Evolutionary conservation across 2,888 invertebrate species (phyloP), one percentile per base, ranked within the genome.

Genomic region (Clunio marinus): DNA sequence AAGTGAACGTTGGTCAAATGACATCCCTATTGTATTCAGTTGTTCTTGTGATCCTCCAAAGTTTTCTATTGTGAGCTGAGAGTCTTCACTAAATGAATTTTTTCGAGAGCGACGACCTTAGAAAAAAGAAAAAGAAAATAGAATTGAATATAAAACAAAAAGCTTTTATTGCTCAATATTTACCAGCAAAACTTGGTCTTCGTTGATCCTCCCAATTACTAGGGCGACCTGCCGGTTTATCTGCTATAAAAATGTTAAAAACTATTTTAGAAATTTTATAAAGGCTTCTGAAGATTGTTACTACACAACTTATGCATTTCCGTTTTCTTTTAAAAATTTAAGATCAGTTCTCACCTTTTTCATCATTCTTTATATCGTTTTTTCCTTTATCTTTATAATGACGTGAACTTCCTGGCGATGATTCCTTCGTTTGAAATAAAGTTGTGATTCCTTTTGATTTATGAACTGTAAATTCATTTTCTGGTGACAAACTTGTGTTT

Each of bases 1-100:
- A 10, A 60, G 57, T 28, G 75, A 72, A 57, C 76, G 68, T 15
- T 91, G 91, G 78, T 93, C 93, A 0, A 89, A 89, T 79, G 91
- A 89, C 70, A 88, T 82, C 0, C 91, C 91, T 55, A 92, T 86
- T 76, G 91, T 89, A 80, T 91, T 91, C 73, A 93, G 78, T 73
- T 93, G 87, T 78, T 94, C 93, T 81, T 93, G 93, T 72, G 91
- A 91, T 69, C 94, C 94, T 58, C 94, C 93, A 78, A 94, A 93
- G 81, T 94, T 94, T 81, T 94, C 94, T 68, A 93, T 89, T 0
- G 93, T 94, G 72, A 94, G 82, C 77, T 93, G 92, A 32, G 91
- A 92, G 76, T 94, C 93, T 76, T 93, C 93, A 70, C 86, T 85
- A 62, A 90, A 83, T 72, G 93, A 93, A 75, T 92, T 91, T 71